phyloP scores from a whole-genome alignment of 2,113 vertebrate genomes.

The Seriola aureovittata region DNA sequence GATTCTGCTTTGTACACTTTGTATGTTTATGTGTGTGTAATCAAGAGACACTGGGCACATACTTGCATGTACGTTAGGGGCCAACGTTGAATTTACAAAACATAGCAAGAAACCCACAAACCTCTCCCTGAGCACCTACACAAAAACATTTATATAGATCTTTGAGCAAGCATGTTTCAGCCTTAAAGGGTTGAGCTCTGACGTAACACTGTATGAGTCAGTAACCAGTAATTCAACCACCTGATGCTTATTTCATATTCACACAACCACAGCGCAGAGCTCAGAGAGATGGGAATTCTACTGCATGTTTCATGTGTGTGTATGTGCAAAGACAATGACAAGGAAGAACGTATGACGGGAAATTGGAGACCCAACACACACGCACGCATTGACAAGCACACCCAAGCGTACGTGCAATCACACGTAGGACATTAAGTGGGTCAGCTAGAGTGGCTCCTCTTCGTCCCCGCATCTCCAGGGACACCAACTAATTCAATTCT shows the following conservation, averaged over 20 bases:
- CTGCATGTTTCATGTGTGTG: neutral
- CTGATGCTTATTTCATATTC: conserved; percentile 26
- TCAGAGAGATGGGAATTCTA: neutral
- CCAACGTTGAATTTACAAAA: conserved; percentile 24
- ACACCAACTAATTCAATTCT: conserved; percentile 71
- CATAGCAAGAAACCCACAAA: conserved; percentile 14
- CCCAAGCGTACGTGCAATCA: conserved; percentile 17
- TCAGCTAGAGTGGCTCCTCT: conserved; percentile 59
- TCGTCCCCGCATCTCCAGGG: conserved; percentile 55
- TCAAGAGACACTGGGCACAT: neutral
- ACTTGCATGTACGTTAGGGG: neutral
- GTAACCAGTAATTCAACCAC: conserved; percentile 16
- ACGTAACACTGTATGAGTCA: neutral
- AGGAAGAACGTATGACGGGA: conserved; percentile 4
- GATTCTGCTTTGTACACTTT: neutral
- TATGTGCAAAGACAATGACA: neutral
- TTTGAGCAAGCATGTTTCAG: neutral
- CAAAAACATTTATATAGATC: conserved; percentile 4
- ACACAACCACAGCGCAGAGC: neutral
- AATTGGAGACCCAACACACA: conserved; percentile 6
- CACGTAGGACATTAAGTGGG: conserved; percentile 65
- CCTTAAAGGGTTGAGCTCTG: neutral
- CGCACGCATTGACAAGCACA: conserved; percentile 36
- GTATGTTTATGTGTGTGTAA: conserved; percentile 16
- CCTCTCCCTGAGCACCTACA: neutral